phyloP scores from a whole-genome alignment of 2,113 vertebrate genomes.

The Rhinogobius similis region DNA sequence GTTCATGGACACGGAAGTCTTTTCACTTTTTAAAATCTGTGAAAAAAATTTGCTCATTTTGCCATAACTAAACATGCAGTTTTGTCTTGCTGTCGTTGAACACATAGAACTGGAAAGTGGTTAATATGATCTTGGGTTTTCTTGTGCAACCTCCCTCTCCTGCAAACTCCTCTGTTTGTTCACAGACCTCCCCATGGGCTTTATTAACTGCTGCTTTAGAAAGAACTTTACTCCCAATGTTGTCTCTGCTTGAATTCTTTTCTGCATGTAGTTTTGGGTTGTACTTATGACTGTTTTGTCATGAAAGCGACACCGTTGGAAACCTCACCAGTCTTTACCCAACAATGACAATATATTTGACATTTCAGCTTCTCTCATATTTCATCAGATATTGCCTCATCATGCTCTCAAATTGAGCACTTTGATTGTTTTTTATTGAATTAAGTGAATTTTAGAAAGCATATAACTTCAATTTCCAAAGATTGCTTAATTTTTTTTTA shows the following conservation, averaged over 20 bases:
- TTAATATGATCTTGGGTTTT: slow-evolving; percentile 21
- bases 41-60: neutral
- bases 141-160: slow-evolving; percentile 36
- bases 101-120: slow-evolving; percentile 7
- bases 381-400: too few species aligned
- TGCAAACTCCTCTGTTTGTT: slow-evolving; percentile 48
- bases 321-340: too few species aligned
- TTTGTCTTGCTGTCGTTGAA: neutral
- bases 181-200: slow-evolving; percentile 28
- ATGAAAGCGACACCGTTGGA: too few species aligned
- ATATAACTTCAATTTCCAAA: too few species aligned
- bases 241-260: slow-evolving; percentile 18
- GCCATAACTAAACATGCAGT: too few species aligned
- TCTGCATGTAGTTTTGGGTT: neutral
- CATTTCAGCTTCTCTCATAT: too few species aligned
- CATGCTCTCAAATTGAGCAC: too few species aligned
- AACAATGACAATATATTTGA: too few species aligned
- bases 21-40: neutral
- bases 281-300: too few species aligned
- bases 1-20: neutral
- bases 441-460: too few species aligned
- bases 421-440: too few species aligned
- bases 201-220: slow-evolving; percentile 47
- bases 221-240: slow-evolving; percentile 25
- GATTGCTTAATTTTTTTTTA: too few species aligned